A percentile compares a stretch with the other conserved stretches of the same genome.
Evolutionary conservation across 1,140 invertebrate species (phyloP).

Genomic region (Zophobas atratus): DNA sequence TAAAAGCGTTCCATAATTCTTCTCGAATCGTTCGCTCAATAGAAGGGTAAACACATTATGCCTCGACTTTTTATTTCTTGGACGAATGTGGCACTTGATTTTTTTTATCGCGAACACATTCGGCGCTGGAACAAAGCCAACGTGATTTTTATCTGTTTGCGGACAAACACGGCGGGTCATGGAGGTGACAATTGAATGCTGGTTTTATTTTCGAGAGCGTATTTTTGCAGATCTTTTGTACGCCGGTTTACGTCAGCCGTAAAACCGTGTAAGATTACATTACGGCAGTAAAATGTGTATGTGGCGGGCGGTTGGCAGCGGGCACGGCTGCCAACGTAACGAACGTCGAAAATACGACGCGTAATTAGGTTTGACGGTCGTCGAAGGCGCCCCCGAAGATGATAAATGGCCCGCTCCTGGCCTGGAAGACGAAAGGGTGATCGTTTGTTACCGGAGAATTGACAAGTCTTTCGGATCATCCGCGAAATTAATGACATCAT

Average conservation of each 20-base stretch:
- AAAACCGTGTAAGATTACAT: slow-evolving; percentile 40
- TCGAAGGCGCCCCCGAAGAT: slow-evolving; percentile 2
- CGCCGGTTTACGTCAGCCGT: slow-evolving; percentile 33
- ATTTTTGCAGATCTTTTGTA: slow-evolving; percentile 41
- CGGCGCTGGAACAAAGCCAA: slow-evolving; percentile 53
- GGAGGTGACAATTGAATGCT: slow-evolving; percentile 53
- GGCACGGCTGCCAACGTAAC: slow-evolving; percentile 29
- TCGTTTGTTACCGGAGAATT: slow-evolving; percentile 24
- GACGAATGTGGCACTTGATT: slow-evolving; percentile 49
- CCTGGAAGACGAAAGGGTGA: slow-evolving; percentile 22
- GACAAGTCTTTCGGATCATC: slow-evolving; percentile 31
- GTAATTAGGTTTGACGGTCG: slow-evolving; percentile 34
- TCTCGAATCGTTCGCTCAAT: slow-evolving; percentile 16
- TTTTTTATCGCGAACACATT: slow-evolving; percentile 54
- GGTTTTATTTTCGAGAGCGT: slow-evolving; percentile 43
- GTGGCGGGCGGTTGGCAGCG: slow-evolving; percentile 8
- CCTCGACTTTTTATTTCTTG: slow-evolving; percentile 31
- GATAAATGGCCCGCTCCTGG: slow-evolving; percentile 21
- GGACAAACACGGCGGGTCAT: slow-evolving; percentile 53
- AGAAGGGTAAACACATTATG: slow-evolving; percentile 30
- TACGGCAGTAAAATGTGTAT: slow-evolving; percentile 37
- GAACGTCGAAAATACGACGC: slow-evolving; percentile 31
- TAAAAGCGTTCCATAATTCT: slow-evolving; percentile 32
- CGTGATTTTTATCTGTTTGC: slow-evolving; percentile 53
- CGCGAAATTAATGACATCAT: slow-evolving; percentile 39